Conservation (phyloP, 2,797 vertebrate genomes). For the Miichthys miiuy region DNA sequence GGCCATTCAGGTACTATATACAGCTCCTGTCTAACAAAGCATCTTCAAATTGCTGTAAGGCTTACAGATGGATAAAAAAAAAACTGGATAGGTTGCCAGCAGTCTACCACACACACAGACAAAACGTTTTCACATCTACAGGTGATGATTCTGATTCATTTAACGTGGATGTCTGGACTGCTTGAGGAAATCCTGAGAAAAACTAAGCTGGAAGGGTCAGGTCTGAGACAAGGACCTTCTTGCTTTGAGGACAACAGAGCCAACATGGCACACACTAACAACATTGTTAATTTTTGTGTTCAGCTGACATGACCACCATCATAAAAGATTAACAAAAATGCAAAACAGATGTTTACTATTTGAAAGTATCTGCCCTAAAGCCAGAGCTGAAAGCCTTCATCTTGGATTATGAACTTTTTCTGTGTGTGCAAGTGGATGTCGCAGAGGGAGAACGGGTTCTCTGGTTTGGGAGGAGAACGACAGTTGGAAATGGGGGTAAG, state of each 20-base stretch:
- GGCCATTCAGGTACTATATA: constrained; percentile 11
- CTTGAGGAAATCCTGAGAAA: not conserved
- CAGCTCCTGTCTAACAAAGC: constrained; percentile 21
- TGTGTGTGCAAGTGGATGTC: constrained; percentile 13
- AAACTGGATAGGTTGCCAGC: not conserved
- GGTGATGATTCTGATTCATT: not conserved
- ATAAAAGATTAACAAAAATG: not conserved
- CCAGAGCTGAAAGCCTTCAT: constrained; percentile 6
- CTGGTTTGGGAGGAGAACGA: constrained; percentile 28
- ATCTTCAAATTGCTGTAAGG: not conserved
- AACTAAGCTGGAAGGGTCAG: not conserved
- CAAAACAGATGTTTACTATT: not conserved
- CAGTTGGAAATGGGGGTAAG: constrained; percentile 37
- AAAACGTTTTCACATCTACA: not conserved
- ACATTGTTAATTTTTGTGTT: not conserved
- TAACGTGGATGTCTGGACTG: not conserved
- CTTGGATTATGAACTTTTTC: constrained; percentile 27
- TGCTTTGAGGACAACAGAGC: not conserved
- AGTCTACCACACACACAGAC: constrained; percentile 1
- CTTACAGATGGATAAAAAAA: not conserved
- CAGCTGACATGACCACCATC: not conserved
- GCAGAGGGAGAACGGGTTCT: constrained; percentile 24
- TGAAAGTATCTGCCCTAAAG: not conserved
- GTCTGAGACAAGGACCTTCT: not conserved
- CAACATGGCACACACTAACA: not conserved